These are phyloP conservation scores for Antheraea pernyi DNA, from an alignment of 1,140 invertebrate species.

Conservation along the genomic window DNA sequence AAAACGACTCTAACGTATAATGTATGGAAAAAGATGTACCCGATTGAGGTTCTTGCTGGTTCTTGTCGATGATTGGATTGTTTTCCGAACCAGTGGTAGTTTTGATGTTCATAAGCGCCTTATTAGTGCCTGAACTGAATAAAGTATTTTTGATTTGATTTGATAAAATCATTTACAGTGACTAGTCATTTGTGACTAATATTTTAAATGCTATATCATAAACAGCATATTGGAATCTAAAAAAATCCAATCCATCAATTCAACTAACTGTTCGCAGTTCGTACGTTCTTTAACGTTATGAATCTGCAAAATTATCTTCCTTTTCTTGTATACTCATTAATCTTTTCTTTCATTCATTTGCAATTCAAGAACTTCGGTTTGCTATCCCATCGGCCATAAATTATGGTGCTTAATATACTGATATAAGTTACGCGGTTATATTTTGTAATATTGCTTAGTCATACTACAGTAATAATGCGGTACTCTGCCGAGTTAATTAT, in stretches of 20 bases:
- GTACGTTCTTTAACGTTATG: not conserved
- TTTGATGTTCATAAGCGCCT: too few relatives aligned
- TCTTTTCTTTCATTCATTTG: constrained; percentile 2
- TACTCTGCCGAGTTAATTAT: not conserved
- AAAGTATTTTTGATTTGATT: too few relatives aligned
- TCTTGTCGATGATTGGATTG: too few relatives aligned
- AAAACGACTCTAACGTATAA: too few relatives aligned
- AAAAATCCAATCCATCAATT: not conserved
- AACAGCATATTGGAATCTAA: not conserved
- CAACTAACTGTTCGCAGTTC: not conserved
- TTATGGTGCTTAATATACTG: not conserved
- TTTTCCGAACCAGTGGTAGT: too few relatives aligned
- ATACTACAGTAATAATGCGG: not conserved
- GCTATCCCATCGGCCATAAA: not conserved
- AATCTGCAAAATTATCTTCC: not conserved
- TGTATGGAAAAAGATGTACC: too few relatives aligned
- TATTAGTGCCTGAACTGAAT: too few relatives aligned
- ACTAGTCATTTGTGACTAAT: not conserved
- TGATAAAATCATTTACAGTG: too few relatives aligned
- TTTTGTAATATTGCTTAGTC: not conserved
- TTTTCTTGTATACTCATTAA: not conserved
- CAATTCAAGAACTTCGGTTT: not conserved
- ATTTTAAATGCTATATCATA: not conserved
- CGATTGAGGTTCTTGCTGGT: too few relatives aligned
- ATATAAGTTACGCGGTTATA: not conserved